Evolutionary conservation across 2,113 vertebrate species (phyloP).

Genomic region (Sula dactylatra): DNA sequence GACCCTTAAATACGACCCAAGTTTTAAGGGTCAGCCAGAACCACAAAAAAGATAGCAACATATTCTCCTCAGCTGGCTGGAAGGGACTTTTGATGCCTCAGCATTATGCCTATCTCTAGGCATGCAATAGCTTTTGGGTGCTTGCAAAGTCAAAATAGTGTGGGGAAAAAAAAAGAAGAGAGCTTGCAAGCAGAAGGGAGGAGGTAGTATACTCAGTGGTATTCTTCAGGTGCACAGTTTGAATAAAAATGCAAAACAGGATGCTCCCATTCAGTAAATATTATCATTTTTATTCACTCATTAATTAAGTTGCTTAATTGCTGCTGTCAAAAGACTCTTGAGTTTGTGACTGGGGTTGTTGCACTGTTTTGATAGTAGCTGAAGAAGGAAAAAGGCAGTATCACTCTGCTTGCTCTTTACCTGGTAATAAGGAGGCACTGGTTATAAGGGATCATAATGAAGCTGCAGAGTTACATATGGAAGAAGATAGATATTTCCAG

Average conservation of each 20-base stretch:
- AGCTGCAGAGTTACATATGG: background rate
- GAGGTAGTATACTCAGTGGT: constrained; percentile 14
- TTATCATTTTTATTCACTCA: constrained; percentile 86
- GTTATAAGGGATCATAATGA: background rate
- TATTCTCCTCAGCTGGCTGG: constrained; percentile 45
- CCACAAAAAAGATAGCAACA: background rate
- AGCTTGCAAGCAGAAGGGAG: constrained; percentile 4
- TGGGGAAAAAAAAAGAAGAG: background rate
- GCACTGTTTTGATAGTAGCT: constrained; percentile 68
- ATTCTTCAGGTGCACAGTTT: constrained; percentile 76
- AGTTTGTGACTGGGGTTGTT: constrained; percentile 75
- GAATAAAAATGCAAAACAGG: constrained; percentile 84
- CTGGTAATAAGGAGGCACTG: background rate
- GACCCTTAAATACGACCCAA: constrained; percentile 55
- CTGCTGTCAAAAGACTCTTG: constrained; percentile 85
- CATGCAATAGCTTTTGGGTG: background rate
- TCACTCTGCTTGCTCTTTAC: background rate
- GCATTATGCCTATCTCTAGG: background rate
- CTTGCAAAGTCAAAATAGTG: background rate
- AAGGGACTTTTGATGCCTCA: background rate
- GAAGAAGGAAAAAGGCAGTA: constrained; percentile 51
- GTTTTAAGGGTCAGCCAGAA: constrained; percentile 42
- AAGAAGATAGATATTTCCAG: background rate
- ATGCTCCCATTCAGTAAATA: constrained; percentile 86
- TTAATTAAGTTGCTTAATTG: constrained; percentile 91